These are phyloP conservation scores for Erpornis zantholeuca DNA, from an alignment of 2,113 vertebrate species.

Conservation along the genomic window DNA sequence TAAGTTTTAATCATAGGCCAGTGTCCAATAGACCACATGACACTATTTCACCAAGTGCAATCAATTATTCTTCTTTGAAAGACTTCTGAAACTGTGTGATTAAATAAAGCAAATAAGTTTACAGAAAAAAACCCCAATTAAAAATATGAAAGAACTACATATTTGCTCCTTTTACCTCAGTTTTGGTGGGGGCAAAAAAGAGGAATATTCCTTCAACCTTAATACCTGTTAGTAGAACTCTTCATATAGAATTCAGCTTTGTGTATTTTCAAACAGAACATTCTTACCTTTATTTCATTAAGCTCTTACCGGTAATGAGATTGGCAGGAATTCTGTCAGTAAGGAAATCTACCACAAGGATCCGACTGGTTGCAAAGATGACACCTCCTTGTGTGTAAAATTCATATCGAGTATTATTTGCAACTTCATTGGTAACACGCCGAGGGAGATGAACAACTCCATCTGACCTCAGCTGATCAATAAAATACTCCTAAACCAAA, in stretches of 20 bases:
- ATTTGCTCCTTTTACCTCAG: neutral
- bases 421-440: slow-evolving; percentile 88
- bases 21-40: neutral
- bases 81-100: neutral
- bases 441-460: slow-evolving; percentile 87
- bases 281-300: neutral
- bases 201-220: neutral
- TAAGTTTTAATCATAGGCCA: neutral
- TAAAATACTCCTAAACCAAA: slow-evolving; percentile 88
- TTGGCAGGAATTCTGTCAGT: slow-evolving; percentile 92
- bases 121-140: neutral
- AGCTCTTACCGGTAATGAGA: slow-evolving; percentile 87
- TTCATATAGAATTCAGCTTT: neutral
- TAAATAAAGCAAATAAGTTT: neutral
- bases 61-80: neutral
- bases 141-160: neutral
- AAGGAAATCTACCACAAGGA: slow-evolving; percentile 95
- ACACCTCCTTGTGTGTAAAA: slow-evolving; percentile 93
- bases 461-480: slow-evolving; percentile 85
- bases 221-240: neutral
- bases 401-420: slow-evolving; percentile 81
- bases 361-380: slow-evolving; percentile 94
- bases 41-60: neutral
- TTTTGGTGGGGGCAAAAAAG: neutral
- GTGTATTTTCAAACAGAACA: neutral